Base-by-base conservation (phyloP, 2,113 vertebrate genomes). In the Rhagologus leucostigma region DNA sequence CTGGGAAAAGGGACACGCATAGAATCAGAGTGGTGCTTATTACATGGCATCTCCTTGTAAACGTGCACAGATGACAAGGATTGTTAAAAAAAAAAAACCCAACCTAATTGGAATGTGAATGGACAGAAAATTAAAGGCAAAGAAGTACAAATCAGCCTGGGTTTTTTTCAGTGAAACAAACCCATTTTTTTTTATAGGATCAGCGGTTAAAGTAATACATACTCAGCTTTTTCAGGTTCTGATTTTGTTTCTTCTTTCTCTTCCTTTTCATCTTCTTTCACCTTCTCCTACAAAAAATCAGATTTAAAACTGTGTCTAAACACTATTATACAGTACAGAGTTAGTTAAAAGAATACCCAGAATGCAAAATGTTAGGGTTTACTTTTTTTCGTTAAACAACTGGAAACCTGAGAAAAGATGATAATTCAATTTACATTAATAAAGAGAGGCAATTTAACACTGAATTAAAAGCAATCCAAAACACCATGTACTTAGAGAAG, bases 171-270 rank as follows among this genome's bases (percentile, higher is more conserved):
- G 27, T 70, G 50, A 93, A 84, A 69, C 4, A n/a, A 84, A 47
- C 3, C 5, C 37, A n/a, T 3, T 30, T 33, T 14, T 68, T 33
- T 89, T 79, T 3, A 3, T 41, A 75, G 21, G 35, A 56, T 57
- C 8, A 80, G 8, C 49, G 5, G 26, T 81, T 65, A 59, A 30
- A 73, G 6, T 49, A 30, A 53, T 79, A 98, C 99, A 19, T 98
- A 99, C 99, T 98, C 98, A 33, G 98, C 97, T 95, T 99, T 98
- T 95, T 99, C 98, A 15, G 98, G 97, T 95, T 99, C 98, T 27
- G 97, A 96, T 93, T 98, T 98, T 80, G 93, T 97, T 84, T 98
- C 98, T 42, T 98, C 98, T 63, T 98, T 98, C 37, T 95, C 97
- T 60, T 98, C 98, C 76, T 98, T 98, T 88, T 98, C 98, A 79